Evolutionary conservation across 2,888 invertebrate genomes (phyloP), one percentile per base, ranked within the genome.

Genomic region (Lycaena phlaeas): DNA sequence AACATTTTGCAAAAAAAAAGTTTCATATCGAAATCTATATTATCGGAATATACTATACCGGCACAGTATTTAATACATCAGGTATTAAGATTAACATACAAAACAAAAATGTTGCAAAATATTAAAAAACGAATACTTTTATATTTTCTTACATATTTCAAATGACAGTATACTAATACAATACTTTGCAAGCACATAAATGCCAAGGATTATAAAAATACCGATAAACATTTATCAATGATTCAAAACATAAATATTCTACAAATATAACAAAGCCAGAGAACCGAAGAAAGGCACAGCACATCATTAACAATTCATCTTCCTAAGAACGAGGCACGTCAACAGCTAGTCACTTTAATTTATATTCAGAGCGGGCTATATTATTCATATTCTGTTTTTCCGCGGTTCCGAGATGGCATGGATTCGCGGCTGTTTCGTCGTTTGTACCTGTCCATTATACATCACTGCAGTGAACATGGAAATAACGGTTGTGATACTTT

Each of bases 401-500:
- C 54, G 50, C 50, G 49, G 52, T 50, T 46, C 54, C 56, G 60
- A 65, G 65, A 68, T 59, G 62, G 59, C 56, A 54, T 48, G 48
- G 50, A n/a, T 55, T 54, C 57, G 50, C 57, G 58, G 55, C 62
- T 61, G 61, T 66, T 68, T 68, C 62, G 57, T 61, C 60, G 59
- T 62, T 64, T 66, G 67, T 69, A 70, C 68, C 64, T 65, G 59
- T 54, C 58, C 60, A 66, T 72, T 72, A 65, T 68, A 48, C 41
- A 42, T 45, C 38, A 49, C n/a, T n/a, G 40, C 47, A 40, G 10
- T 38, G 27, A 47, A 49, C 9, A 18, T 28, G 22, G 52, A 50
- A 27, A 14, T 17, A 41, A 18, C 28, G 2, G 40, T 57, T 45
- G 67, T 70, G 66, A 65, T 64, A 61, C 45, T 59, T 58, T 46